phyloP scores from a whole-genome alignment of 2,888 invertebrate genomes.

The Siphonodentalium dalli region DNA sequence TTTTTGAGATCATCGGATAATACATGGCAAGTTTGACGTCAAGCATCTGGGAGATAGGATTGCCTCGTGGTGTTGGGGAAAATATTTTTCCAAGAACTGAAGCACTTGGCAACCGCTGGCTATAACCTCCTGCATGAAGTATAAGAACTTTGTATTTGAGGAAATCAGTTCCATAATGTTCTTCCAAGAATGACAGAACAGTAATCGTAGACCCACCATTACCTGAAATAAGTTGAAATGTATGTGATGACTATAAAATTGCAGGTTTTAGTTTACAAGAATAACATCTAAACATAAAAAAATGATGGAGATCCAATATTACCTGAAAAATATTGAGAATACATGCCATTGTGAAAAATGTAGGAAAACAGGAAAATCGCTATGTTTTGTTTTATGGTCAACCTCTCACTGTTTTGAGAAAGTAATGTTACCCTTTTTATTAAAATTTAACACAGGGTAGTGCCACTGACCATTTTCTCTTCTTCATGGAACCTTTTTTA shows the following conservation, averaged over 20 bases:
- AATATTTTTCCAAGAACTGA: constrained; percentile 67
- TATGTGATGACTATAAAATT: background rate
- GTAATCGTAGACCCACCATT: constrained; percentile 66
- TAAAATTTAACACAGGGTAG: too few species aligned
- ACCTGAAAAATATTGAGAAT: background rate
- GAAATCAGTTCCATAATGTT: constrained; percentile 51
- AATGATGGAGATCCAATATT: background rate
- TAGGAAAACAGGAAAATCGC: too few species aligned
- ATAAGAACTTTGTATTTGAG: constrained; percentile 57
- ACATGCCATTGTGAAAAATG: too few species aligned
- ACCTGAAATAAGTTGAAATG: constrained; percentile 46
- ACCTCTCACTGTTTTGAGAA: too few species aligned
- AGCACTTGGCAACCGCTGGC: constrained; percentile 67
- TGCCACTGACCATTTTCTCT: too few species aligned
- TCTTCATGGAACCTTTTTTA: too few species aligned
- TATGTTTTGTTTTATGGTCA: too few species aligned
- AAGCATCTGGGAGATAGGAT: constrained; percentile 62
- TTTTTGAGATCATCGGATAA: constrained; percentile 63
- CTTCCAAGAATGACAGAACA: constrained; percentile 51
- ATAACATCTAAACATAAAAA: background rate
- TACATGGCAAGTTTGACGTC: constrained; percentile 67
- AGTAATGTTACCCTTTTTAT: too few species aligned
- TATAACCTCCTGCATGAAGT: constrained; percentile 67
- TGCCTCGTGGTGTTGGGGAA: constrained; percentile 62
- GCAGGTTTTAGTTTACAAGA: background rate